Evolutionary conservation across 2,113 vertebrate species (phyloP).

Genomic region (Cavia porcellus): DNA sequence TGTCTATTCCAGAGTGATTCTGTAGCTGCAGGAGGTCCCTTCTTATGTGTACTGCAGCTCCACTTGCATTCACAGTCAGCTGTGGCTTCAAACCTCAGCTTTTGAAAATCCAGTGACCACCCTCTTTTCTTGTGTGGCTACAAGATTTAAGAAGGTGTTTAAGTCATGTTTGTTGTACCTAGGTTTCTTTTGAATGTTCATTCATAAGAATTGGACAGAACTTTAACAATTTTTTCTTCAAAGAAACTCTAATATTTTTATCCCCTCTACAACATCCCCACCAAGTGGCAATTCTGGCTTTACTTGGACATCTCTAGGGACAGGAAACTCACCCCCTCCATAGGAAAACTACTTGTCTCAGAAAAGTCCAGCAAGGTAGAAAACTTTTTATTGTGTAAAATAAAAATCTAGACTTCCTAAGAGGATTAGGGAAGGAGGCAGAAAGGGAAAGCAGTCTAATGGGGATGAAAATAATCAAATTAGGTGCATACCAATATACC

Average conservation of each 20-base stretch:
- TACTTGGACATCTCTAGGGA: slow-evolving; percentile 58
- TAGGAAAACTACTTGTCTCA: neutral
- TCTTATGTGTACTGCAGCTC: neutral
- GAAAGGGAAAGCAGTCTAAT: neutral
- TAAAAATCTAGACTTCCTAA: slow-evolving; percentile 1
- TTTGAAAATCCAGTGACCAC: neutral
- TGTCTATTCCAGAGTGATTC: slow-evolving; percentile 75
- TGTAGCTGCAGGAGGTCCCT: slow-evolving; percentile 14
- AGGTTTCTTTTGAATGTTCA: slow-evolving; percentile 60
- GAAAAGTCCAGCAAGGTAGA: slow-evolving; percentile 1
- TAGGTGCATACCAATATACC: neutral
- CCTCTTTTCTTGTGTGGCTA: neutral
- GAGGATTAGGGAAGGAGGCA: too few species aligned
- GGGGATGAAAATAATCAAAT: neutral
- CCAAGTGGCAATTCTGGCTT: slow-evolving; percentile 73
- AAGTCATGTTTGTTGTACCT: neutral
- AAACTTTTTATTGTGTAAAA: neutral
- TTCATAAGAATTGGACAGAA: slow-evolving; percentile 24
- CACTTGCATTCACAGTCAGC: neutral
- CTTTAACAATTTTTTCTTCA: slow-evolving; percentile 11
- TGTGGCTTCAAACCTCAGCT: neutral
- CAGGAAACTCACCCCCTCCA: slow-evolving; percentile 51
- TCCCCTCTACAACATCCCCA: slow-evolving; percentile 78
- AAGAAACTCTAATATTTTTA: neutral
- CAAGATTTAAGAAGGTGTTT: slow-evolving; percentile 47